These are phyloP conservation scores for Idaea dimidiata DNA, from an alignment of 2,888 invertebrate species.

Conservation along the genomic window DNA sequence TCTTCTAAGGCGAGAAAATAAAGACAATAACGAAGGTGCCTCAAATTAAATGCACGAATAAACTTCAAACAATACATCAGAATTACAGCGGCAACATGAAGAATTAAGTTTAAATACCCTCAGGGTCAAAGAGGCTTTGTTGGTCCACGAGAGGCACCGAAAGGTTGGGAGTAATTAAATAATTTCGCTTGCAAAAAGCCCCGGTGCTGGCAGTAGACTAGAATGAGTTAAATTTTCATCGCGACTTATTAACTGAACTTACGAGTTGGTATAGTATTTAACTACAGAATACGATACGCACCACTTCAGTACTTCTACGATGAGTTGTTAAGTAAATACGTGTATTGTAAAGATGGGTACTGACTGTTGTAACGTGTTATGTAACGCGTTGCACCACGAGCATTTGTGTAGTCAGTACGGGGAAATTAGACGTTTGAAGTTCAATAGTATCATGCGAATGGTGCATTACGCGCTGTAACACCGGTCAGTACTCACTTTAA, in stretches of 20 bases:
- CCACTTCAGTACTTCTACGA: too few species aligned
- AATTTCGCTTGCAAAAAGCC: constrained; percentile 41
- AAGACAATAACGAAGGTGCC: constrained; percentile 24
- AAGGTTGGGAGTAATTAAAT: constrained; percentile 36
- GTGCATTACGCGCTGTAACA: too few species aligned
- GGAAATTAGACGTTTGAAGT: too few species aligned
- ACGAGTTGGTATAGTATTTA: neutral
- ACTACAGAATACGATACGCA: constrained; percentile 4
- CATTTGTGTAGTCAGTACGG: too few species aligned
- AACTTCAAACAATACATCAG: constrained; percentile 36
- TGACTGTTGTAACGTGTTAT: too few species aligned
- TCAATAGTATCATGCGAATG: too few species aligned
- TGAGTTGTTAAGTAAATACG: too few species aligned
- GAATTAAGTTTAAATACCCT: constrained; percentile 41
- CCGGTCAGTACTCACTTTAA: too few species aligned
- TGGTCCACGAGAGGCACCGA: constrained; percentile 25
- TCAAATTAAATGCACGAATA: constrained; percentile 30
- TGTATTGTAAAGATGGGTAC: too few species aligned
- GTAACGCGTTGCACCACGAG: too few species aligned
- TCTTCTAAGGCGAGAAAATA: constrained; percentile 23
- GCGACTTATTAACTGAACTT: constrained; percentile 30
- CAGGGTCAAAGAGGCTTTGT: constrained; percentile 36
- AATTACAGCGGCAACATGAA: constrained; percentile 33
- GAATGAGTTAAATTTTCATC: constrained; percentile 36
- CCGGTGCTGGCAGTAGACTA: constrained; percentile 32